Evolutionary conservation across 2,113 vertebrate genomes (phyloP).

Genomic region (Dromas ardeola): DNA sequence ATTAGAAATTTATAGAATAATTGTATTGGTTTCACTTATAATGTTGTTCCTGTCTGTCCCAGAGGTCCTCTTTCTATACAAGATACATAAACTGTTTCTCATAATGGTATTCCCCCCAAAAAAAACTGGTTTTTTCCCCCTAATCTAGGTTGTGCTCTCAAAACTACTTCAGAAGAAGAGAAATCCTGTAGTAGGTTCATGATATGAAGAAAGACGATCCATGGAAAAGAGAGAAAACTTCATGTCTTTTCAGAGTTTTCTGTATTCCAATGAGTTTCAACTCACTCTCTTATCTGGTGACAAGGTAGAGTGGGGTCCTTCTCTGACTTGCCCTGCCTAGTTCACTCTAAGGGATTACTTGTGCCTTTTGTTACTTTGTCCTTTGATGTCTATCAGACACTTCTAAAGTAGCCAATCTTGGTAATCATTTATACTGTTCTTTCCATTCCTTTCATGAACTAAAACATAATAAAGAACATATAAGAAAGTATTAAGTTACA

Average conservation of each 20-base stretch:
- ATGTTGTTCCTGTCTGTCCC: neutral
- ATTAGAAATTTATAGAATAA: neutral
- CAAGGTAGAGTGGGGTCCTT: neutral
- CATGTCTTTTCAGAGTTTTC: neutral
- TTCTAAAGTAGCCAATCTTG: neutral
- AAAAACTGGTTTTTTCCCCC: rapidly evolving
- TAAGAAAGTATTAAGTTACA: neutral
- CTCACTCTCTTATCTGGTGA: neutral
- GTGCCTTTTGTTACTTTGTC: neutral
- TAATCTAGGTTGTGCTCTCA: neutral
- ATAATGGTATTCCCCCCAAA: neutral
- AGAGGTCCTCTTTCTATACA: neutral
- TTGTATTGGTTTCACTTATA: neutral
- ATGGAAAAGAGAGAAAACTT: neutral
- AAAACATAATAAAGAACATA: neutral
- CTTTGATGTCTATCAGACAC: neutral
- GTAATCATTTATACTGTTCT: neutral
- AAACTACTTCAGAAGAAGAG: neutral
- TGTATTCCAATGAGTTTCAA: neutral
- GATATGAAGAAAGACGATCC: neutral
- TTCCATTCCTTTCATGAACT: neutral
- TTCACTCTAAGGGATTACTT: neutral
- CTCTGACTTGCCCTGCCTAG: neutral
- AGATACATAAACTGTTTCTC: neutral
- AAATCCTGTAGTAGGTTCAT: neutral